Conservation (phyloP, 1,140 invertebrate genomes). For the Megathymus violae region DNA sequence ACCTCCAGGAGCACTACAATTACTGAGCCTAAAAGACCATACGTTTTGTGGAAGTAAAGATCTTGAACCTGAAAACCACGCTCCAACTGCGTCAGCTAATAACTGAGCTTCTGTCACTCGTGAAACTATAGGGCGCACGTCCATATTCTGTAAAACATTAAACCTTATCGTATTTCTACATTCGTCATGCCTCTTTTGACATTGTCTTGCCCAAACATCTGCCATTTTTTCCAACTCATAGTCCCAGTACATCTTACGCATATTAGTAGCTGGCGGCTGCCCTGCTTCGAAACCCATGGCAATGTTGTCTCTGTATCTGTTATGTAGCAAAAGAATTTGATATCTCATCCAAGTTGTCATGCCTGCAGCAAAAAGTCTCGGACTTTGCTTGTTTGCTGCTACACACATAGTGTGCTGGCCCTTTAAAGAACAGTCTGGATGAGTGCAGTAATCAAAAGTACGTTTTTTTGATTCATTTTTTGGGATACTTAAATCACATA, state of each 20-base stretch:
- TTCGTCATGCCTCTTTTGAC: constrained; percentile 74
- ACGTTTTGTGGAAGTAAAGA: constrained; percentile 62
- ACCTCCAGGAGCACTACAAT: constrained; percentile 66
- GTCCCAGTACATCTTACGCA: constrained; percentile 79
- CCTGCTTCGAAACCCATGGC: constrained; percentile 73
- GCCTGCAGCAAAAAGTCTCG: constrained; percentile 66
- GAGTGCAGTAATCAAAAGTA: constrained; percentile 61
- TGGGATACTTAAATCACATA: not conserved
- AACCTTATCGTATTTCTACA: constrained; percentile 73
- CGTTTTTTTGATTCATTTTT: constrained; percentile 18
- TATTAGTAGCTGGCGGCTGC: constrained; percentile 72
- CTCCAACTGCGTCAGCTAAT: constrained; percentile 66
- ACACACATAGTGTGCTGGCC: constrained; percentile 72
- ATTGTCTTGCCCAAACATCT: constrained; percentile 72
- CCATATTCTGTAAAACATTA: constrained; percentile 75
- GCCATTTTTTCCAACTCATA: constrained; percentile 74
- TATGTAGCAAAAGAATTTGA: constrained; percentile 68
- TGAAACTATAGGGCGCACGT: constrained; percentile 63
- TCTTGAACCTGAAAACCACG: constrained; percentile 73
- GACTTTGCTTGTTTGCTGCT: constrained; percentile 58
- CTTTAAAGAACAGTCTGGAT: constrained; percentile 71
- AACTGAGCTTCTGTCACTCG: constrained; percentile 72
- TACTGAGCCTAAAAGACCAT: constrained; percentile 62
- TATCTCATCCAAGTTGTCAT: constrained; percentile 78
- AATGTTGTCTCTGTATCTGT: constrained; percentile 73